Evolutionary conservation across 2,113 vertebrate species (phyloP).

Genomic region (Thinocorus orbignyianus): DNA sequence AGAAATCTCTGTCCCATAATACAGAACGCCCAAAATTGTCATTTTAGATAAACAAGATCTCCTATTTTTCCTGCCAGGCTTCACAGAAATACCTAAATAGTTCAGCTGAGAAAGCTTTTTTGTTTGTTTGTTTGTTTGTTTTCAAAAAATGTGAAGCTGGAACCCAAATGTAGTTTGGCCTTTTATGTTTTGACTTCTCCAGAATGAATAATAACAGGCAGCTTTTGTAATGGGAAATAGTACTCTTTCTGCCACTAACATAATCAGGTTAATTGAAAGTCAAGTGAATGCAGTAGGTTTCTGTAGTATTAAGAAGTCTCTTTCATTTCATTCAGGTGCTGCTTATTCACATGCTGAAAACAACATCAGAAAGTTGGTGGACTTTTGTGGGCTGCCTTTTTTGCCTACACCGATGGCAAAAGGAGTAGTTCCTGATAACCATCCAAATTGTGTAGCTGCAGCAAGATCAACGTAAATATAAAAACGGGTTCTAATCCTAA

Average conservation of each 20-base stretch:
- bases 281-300: background rate
- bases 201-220: background rate
- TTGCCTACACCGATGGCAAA: conserved; percentile 97
- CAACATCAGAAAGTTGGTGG: conserved; percentile 82
- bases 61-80: background rate
- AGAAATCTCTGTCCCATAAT: background rate
- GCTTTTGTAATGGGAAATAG: background rate
- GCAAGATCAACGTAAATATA: conserved; percentile 88
- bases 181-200: background rate
- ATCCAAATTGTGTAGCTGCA: conserved; percentile 89
- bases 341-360: conserved; percentile 87
- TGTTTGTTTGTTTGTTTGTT: too few species aligned
- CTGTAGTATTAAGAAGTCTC: background rate
- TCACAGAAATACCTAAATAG: background rate
- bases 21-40: background rate
- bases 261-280: background rate
- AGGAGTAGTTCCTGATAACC: conserved; percentile 91
- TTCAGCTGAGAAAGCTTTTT: background rate
- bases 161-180: background rate
- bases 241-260: background rate
- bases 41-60: background rate
- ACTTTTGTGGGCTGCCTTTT: conserved; percentile 86
- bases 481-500: background rate
- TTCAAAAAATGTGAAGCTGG: background rate
- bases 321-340: conserved; percentile 81